Base-by-base conservation (phyloP, 2,888 invertebrate genomes). In the Pammene fasciana region DNA sequence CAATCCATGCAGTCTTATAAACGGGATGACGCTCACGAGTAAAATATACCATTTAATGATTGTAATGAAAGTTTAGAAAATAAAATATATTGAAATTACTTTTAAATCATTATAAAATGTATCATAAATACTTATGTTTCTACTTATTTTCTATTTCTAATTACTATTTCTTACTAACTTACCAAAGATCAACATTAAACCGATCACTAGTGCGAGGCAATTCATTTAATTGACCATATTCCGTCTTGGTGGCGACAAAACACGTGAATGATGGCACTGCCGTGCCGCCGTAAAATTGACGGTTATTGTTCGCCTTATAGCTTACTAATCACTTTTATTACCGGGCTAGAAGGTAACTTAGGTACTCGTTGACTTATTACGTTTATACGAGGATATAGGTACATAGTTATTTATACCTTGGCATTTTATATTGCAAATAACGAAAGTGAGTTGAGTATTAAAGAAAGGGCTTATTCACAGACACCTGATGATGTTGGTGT, bases 241-340 rank as follows among this genome's bases (percentile, higher is more conserved):
- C 56, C 55, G 41, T 43, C 56, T 64, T 55, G 41, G 38, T 48
- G 54, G 61, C 50, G 64, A 57, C 64, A 50, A 64, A 50, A 55
- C 62, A 50, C 62, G 64, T 57, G 64, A 68, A 68, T 52, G 62
- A 57, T 68, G 57, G 64, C 68, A 68, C 50, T 56, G 50, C 57
- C 13, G 64, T 56, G 50, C 57, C 13, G 64, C 57, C 64, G 45
- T 68, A 64, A 68, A 68, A 68, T 68, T 64, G 68, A 68, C 52
- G 68, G 52, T 68, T 57, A 68, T 68, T 64, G 68, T 68, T 52
- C 68, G 50, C 50, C 45, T 52, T 18, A 57, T 62, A 52, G 57
- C 64, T 64, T 57, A 50, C 68, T 64, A 64, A 64, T 68, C 68
- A 57, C 36, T 64, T 67, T 68, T 64, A 68, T 68, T 50, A 52